Evolutionary conservation across 2,113 vertebrate genomes (phyloP).

Genomic region (Thunnus thynnus): DNA sequence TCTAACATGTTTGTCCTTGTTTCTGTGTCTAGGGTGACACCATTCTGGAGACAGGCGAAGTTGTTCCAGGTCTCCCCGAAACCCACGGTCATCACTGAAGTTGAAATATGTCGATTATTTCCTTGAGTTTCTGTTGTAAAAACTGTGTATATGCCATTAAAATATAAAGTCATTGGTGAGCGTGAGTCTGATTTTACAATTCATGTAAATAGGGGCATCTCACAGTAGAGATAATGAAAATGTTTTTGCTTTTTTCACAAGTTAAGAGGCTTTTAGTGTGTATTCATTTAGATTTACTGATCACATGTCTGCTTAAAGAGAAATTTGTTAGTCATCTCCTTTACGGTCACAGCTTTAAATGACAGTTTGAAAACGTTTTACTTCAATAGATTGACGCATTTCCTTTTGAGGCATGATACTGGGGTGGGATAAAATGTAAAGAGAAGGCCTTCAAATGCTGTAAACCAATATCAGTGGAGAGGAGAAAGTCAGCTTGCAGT

Average conservation of each 20-base stretch:
- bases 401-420: not conserved
- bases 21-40: constrained; percentile 87
- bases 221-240: not conserved
- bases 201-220: not conserved
- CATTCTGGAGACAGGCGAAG: constrained; percentile 90
- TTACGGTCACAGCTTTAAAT: not conserved
- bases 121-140: constrained; percentile 69
- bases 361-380: not conserved
- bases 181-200: not conserved
- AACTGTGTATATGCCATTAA: constrained; percentile 79
- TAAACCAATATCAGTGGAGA: no score
- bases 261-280: no score
- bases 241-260: not conserved
- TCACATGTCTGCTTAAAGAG: no score
- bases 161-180: constrained; percentile 43
- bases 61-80: constrained; percentile 87
- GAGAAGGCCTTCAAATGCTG: no score
- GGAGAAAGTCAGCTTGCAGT: no score
- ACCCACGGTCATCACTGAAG: constrained; percentile 87
- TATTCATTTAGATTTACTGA: no score
- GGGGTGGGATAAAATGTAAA: no score
- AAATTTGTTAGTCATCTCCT: no score
- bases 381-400: not conserved
- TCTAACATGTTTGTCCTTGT: constrained; percentile 25
- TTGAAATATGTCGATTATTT: constrained; percentile 47